These are phyloP conservation scores for Epinotia demarniana DNA, from an alignment of 2,888 invertebrate genomes.

Conservation along the genomic window DNA sequence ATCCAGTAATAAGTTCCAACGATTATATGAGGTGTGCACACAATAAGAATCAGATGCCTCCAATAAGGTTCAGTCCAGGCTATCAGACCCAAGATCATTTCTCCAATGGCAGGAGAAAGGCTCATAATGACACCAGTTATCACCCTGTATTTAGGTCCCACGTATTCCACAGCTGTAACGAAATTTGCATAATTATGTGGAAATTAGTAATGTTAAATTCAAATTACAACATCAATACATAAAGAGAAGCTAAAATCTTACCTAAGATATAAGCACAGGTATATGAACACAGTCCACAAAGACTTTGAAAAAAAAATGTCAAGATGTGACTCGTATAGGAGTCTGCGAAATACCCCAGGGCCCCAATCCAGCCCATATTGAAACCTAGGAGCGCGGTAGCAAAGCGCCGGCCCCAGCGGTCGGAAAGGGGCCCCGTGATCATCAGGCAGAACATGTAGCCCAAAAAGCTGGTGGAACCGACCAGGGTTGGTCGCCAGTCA, in stretches of 20 bases:
- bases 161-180: slow-evolving; percentile 33
- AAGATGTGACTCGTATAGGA: slow-evolving; percentile 17
- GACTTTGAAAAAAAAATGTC: neutral
- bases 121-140: slow-evolving; percentile 19
- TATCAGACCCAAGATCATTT: slow-evolving; percentile 67
- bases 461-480: slow-evolving; percentile 86
- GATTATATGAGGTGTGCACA: slow-evolving; percentile 51
- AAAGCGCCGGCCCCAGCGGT: slow-evolving; percentile 62
- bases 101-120: slow-evolving; percentile 7
- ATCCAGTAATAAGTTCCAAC: slow-evolving; percentile 85
- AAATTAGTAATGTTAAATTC: no score
- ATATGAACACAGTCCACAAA: slow-evolving; percentile 7
- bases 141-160: slow-evolving; percentile 37
- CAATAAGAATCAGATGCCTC: no score
- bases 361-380: slow-evolving; percentile 22
- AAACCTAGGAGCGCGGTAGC: slow-evolving; percentile 21
- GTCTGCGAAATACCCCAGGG: slow-evolving; percentile 6
- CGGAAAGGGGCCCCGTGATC: slow-evolving; percentile 85
- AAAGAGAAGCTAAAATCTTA: neutral
- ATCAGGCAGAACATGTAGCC: slow-evolving; percentile 86
- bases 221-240: no score
- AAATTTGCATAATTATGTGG: no score
- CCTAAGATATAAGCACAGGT: slow-evolving; percentile 30
- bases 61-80: no score
- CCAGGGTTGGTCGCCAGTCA: slow-evolving; percentile 86